Evolutionary conservation across 2,113 vertebrate species (phyloP), one percentile per base, ranked within the genome.

Genomic region (Lepidothrix coronata): DNA sequence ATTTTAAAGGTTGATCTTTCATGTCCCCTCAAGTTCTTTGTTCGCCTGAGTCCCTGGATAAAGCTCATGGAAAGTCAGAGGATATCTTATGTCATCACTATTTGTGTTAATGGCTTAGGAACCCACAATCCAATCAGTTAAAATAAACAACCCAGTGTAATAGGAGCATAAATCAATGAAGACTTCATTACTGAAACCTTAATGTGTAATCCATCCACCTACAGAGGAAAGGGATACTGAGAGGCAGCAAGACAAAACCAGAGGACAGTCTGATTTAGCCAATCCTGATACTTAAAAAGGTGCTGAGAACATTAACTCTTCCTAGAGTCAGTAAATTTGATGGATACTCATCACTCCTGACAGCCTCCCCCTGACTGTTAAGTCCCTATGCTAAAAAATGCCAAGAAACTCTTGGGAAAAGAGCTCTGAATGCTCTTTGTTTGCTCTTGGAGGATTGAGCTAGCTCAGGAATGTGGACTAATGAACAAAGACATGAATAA

Each of bases 31-130:
- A 57, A 72, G 49, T 93, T 89, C 92, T 94, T 96, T 96, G 95
- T 95, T 95, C 1, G 27, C n/a, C 43, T 33, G 62, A 79, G 76
- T 82, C 85, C 86, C 88, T 87, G 66, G 66, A 85, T 93, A 96
- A 96, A 96, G 91, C 6, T 2, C 70, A 63, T 43, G 68, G 74
- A 88, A 85, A 89, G 49, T 58, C 95, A 94, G 95, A 91, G 89
- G 86, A 85, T 91, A 93, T 93, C 88, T 95, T 91, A 94, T 96
- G 95, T 95, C 95, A 94, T 95, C 97, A 95, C 90, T 88, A 94
- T 96, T 97, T 97, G 91, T 97, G 95, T 96, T 96, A 97, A 96
- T 95, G 95, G 90, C 94, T 95, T 94, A 92, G 94, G 96, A 96
- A 97, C 94, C 94, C 85, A 85, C 96, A 96, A 96, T 91, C 95